A percentile compares a stretch with the other conserved stretches of the same genome.
Evolutionary conservation across 2,888 invertebrate species (phyloP).

Genomic region (Drosophila limbata): DNA sequence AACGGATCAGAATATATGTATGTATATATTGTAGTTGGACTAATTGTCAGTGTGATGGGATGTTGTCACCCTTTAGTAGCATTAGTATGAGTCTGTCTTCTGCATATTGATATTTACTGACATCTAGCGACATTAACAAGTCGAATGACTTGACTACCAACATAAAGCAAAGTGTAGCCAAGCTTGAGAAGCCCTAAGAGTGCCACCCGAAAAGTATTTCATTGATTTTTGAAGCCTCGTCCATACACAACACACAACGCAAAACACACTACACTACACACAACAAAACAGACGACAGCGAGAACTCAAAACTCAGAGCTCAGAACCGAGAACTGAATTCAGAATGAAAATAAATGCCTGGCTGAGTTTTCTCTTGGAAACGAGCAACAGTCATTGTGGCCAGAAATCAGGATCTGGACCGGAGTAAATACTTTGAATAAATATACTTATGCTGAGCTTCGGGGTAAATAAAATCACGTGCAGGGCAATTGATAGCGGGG

Average conservation of each 20-base stretch:
- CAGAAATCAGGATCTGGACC: constrained; percentile 33
- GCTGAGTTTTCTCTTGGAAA: constrained; percentile 31
- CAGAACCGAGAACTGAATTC: constrained; percentile 32
- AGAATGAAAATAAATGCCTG: constrained; percentile 47
- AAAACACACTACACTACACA: constrained; percentile 49
- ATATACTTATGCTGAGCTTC: constrained; percentile 54
- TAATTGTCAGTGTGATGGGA: constrained; percentile 9
- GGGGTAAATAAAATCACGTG: constrained; percentile 76
- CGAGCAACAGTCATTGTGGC: constrained; percentile 27
- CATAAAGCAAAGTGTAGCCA: constrained; percentile 74
- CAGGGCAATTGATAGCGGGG: constrained; percentile 18
- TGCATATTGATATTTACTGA: constrained; percentile 37
- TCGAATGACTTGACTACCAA: constrained; percentile 64
- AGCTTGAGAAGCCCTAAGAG: constrained; percentile 79
- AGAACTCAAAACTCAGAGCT: constrained; percentile 44
- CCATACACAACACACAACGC: constrained; percentile 56
- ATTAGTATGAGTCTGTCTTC: constrained; percentile 5
- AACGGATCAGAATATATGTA: neutral
- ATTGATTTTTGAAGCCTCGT: constrained; percentile 84
- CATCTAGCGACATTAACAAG: constrained; percentile 55
- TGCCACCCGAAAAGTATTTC: constrained; percentile 84
- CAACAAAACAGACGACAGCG: constrained; percentile 23
- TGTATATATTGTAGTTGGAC: constrained; percentile 9
- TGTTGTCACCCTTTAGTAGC: neutral
- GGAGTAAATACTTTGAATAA: constrained; percentile 62